A percentile compares a stretch with the other conserved stretches of the same genome.
These are phyloP conservation scores for Rhinoraja longicauda DNA, from an alignment of 2,797 vertebrate genomes.

Conservation along the genomic window DNA sequence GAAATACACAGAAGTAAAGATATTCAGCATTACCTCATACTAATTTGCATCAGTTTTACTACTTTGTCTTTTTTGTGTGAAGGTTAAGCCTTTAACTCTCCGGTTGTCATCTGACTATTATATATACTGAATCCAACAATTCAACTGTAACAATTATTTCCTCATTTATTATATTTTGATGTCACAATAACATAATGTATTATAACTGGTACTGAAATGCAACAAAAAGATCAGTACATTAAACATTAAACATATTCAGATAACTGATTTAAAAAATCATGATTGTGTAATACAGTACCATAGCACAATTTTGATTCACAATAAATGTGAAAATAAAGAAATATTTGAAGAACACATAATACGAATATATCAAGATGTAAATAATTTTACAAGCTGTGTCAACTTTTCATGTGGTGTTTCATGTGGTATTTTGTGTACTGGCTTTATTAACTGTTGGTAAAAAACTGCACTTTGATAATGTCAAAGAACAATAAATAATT, in stretches of 20 bases:
- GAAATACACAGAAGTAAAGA: background rate
- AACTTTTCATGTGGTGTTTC: background rate
- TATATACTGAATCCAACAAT: background rate
- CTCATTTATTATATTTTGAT: conserved; percentile 14
- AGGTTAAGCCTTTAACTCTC: background rate
- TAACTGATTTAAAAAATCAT: background rate
- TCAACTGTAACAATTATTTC: background rate
- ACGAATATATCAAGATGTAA: background rate
- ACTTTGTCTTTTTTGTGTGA: background rate
- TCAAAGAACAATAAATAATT: background rate
- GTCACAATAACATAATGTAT: background rate
- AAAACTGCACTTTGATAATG: background rate
- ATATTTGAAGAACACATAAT: background rate
- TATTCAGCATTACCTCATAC: background rate
- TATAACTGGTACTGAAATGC: background rate
- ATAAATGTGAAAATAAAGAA: background rate
- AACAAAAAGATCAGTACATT: background rate
- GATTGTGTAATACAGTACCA: background rate
- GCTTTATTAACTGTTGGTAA: background rate
- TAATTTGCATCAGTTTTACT: background rate
- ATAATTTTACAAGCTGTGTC: background rate
- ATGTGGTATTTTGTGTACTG: background rate
- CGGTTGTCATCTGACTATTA: background rate
- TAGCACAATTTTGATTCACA: background rate
- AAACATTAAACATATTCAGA: background rate